A percentile compares a stretch with the other conserved stretches of the same genome.
phyloP scores from a whole-genome alignment of 2,113 vertebrate species.

The Proterorhinus semilunaris region DNA sequence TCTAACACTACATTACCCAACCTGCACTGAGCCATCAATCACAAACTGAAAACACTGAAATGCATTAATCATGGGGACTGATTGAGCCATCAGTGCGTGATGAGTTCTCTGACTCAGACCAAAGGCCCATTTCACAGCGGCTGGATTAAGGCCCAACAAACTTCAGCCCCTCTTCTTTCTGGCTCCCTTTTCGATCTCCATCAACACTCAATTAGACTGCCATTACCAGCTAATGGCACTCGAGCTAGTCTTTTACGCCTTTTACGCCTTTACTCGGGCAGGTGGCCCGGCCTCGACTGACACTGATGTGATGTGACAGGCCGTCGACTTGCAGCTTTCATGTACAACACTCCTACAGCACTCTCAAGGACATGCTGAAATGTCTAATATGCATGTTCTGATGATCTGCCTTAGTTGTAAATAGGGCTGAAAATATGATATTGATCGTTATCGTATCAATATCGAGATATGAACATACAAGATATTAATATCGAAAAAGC shows the following conservation, averaged over 20 bases:
- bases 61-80: slow-evolving; percentile 55
- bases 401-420: not conserved
- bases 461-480: too few relatives aligned
- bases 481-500: too few relatives aligned
- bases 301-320: slow-evolving; percentile 51
- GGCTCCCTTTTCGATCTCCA: slow-evolving; percentile 25
- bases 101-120: slow-evolving; percentile 42
- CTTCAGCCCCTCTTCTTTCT: slow-evolving; percentile 6
- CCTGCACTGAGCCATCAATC: slow-evolving; percentile 63
- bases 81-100: slow-evolving; percentile 59
- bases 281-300: slow-evolving; percentile 34
- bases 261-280: slow-evolving; percentile 30
- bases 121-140: slow-evolving; percentile 40
- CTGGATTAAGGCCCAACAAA: slow-evolving; percentile 45
- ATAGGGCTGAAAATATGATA: too few relatives aligned
- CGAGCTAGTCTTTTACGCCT: slow-evolving; percentile 27
- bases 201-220: slow-evolving; percentile 54
- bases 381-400: not conserved
- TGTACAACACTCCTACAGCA: slow-evolving; percentile 2
- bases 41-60: slow-evolving; percentile 41
- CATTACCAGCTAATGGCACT: slow-evolving; percentile 58
- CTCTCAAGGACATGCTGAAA: not conserved
- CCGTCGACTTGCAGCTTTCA: slow-evolving; percentile 31
- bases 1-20: slow-evolving; percentile 65
- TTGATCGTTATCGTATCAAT: too few relatives aligned